These are phyloP conservation scores for Spongilla lacustris DNA, from an alignment of 37 sponge, comb jelly and placozoan genomes.

Conservation along the genomic window DNA sequence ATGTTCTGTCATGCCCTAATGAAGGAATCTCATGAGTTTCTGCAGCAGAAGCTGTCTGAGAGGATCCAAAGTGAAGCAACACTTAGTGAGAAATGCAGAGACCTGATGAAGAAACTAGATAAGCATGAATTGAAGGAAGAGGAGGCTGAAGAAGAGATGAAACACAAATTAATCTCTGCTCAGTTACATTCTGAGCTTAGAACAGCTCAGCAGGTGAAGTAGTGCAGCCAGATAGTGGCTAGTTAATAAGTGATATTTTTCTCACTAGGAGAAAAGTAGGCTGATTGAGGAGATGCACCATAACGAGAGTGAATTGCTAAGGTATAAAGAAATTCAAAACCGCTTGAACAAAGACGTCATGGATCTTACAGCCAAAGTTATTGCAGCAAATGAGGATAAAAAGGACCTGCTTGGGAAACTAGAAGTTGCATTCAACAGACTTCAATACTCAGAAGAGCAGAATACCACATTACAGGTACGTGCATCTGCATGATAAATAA, in stretches of 20 bases:
- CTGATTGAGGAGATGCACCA: background rate
- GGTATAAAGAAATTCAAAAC: background rate
- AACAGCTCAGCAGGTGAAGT: no score
- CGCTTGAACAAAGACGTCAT: conserved; percentile 6
- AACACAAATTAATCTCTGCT: no score
- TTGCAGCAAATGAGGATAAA: background rate
- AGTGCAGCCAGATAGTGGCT: no score
- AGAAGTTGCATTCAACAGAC: background rate
- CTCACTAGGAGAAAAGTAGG: background rate
- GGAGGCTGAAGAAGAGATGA: background rate
- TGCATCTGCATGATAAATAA: background rate
- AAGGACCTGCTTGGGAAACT: background rate
- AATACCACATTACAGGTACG: background rate
- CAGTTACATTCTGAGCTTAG: no score
- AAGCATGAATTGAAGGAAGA: background rate
- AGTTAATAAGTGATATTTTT: no score
- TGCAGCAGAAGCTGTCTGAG: background rate
- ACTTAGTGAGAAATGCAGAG: background rate
- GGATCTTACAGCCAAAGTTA: background rate
- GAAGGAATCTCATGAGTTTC: background rate
- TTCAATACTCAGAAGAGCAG: background rate
- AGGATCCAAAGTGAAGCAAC: background rate
- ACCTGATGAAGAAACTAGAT: background rate
- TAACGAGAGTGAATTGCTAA: background rate
- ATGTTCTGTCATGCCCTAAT: background rate